Conservation (phyloP, 30 jellyfish, hydroid and myxozoan species). For the Catostylus mosaicus region DNA sequence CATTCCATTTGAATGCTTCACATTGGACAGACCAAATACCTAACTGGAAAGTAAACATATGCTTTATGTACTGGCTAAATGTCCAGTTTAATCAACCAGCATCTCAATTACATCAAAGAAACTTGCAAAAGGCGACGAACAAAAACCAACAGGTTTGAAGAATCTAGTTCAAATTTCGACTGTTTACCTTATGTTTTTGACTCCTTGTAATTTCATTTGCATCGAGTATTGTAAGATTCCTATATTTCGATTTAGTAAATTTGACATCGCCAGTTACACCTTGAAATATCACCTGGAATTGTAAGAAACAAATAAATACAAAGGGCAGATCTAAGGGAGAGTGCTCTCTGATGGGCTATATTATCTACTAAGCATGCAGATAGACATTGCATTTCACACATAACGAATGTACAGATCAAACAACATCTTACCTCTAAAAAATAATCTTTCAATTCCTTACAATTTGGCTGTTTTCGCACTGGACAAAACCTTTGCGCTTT, state of each 20-base stretch:
- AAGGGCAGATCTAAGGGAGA: no score
- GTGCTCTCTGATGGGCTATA: no score
- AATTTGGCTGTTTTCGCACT: constrained; percentile 12
- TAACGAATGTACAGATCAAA: no score
- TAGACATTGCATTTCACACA: no score
- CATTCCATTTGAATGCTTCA: constrained; percentile 72
- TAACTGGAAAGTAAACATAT: constrained; percentile 15
- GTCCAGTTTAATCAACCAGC: no score
- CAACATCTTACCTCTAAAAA: constrained; percentile 40
- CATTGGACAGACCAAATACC: constrained; percentile 80
- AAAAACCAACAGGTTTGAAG: no score
- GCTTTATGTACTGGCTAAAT: not conserved
- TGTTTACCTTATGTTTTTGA: constrained; percentile 21
- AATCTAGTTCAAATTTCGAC: no score
- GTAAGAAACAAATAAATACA: not conserved
- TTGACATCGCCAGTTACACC: constrained; percentile 78
- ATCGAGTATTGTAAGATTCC: constrained; percentile 36
- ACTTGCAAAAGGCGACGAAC: not conserved
- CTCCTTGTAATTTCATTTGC: constrained; percentile 50
- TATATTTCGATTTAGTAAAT: constrained; percentile 56
- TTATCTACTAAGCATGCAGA: no score
- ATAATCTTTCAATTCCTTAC: constrained; percentile 24
- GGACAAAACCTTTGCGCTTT: constrained; percentile 43
- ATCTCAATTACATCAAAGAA: not conserved
- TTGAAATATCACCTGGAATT: constrained; percentile 33